Percentiles rank a stretch among this genome's conserved stretches.
Conservation (phyloP, 1,140 invertebrate genomes). For the Lasioglossum albipes region DNA sequence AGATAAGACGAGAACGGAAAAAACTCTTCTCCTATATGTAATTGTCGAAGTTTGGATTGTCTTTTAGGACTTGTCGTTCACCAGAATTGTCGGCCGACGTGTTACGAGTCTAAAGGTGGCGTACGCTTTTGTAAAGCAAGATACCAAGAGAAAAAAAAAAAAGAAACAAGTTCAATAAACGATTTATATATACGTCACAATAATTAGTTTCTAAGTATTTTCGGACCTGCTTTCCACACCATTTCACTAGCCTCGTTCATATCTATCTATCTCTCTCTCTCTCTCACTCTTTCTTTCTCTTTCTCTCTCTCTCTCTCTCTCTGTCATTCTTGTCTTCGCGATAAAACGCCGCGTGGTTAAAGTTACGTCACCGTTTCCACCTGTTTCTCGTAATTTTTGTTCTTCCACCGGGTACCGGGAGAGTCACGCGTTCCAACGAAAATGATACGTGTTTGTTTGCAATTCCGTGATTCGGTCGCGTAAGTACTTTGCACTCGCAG, state of each 20-base stretch:
- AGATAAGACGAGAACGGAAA: not conserved
- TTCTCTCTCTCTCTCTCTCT: no score
- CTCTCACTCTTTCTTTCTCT: no score
- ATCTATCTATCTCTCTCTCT: no score
- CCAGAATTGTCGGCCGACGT: constrained; percentile 27
- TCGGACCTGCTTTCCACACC: constrained; percentile 41
- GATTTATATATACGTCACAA: constrained; percentile 23
- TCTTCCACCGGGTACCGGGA: not conserved
- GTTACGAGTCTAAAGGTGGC: constrained; percentile 17
- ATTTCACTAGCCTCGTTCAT: constrained; percentile 5
- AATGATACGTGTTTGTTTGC: not conserved
- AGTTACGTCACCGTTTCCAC: no score
- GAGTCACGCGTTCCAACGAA: not conserved
- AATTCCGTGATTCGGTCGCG: not conserved
- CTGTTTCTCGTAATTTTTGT: not conserved
- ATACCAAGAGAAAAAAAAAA: constrained; percentile 8
- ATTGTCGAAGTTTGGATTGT: constrained; percentile 43
- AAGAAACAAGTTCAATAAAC: constrained; percentile 31
- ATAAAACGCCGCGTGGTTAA: no score
- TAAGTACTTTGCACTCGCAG: not conserved
- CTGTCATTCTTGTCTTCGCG: no score
- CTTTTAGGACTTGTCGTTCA: constrained; percentile 47
- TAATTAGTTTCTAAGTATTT: constrained; percentile 40
- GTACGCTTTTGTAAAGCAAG: constrained; percentile 26
- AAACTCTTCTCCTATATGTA: constrained; percentile 4